Evolutionary conservation across 2,888 invertebrate genomes (phyloP).

Genomic region (Tanypteryx hageni): DNA sequence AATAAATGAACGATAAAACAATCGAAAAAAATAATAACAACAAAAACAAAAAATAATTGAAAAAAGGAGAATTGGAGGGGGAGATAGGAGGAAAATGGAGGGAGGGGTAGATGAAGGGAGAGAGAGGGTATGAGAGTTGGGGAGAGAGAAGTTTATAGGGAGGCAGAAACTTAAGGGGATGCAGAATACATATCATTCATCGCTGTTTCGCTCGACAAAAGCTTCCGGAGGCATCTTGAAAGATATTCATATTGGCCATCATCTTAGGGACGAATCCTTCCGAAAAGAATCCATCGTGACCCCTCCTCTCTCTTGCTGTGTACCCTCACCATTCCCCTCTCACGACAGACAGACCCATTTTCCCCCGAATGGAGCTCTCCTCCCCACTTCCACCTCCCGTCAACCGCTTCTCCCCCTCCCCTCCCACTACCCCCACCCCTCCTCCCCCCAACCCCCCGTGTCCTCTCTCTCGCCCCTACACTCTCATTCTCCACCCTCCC

Average conservation of each 20-base stretch:
- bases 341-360: no score
- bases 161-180: no score
- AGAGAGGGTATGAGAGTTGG: neutral
- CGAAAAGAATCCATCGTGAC: no score
- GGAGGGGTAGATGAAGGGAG: conserved; percentile 14
- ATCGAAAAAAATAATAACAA: no score
- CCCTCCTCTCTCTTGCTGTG: neutral
- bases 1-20: no score
- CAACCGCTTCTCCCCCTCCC: no score
- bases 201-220: conserved; percentile 47
- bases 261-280: conserved; percentile 26
- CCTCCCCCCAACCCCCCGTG: neutral
- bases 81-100: neutral
- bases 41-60: no score
- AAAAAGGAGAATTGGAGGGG: no score
- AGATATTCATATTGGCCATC: conserved; percentile 25
- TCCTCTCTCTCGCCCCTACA: neutral
- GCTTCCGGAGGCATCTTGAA: conserved; percentile 51
- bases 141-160: neutral
- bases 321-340: neutral
- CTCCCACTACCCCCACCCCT: neutral
- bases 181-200: conserved; percentile 61
- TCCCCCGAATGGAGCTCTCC: no score
- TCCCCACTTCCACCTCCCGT: no score
- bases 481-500: neutral